Evolutionary conservation across 2,888 invertebrate species (phyloP).

Genomic region (Euplexia lucipara): DNA sequence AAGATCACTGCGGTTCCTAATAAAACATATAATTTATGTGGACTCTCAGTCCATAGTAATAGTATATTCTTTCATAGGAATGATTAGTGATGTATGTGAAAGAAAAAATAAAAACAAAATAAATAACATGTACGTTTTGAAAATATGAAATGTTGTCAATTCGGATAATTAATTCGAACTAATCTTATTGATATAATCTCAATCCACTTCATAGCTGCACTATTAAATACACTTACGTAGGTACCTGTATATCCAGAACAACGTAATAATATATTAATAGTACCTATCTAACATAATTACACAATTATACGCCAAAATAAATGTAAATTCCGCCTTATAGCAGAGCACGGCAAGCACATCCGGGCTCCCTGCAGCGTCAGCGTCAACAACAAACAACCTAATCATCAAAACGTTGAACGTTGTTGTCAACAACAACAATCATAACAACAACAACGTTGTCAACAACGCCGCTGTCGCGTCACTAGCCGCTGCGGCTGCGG

Average conservation of each 20-base stretch:
- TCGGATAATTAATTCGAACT: conserved; percentile 6
- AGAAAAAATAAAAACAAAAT: too few species aligned
- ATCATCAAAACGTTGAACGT: conserved; percentile 89
- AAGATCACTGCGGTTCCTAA: too few species aligned
- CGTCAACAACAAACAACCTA: conserved; percentile 89
- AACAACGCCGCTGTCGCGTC: conserved; percentile 90
- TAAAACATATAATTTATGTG: too few species aligned
- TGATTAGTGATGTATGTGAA: too few species aligned
- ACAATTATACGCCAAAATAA: conserved; percentile 38
- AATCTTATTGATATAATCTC: conserved; percentile 16
- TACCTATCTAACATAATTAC: conserved; percentile 9
- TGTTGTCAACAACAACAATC: conserved; percentile 90
- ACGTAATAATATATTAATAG: neutral
- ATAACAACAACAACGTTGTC: conserved; percentile 89
- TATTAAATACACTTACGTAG: neutral
- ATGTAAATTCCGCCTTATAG: conserved; percentile 53
- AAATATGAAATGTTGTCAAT: neutral
- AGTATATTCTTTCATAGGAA: too few species aligned
- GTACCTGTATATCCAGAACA: conserved; percentile 4
- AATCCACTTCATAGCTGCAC: conserved; percentile 39
- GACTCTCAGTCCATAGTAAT: too few species aligned
- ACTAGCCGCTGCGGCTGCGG: conserved; percentile 88
- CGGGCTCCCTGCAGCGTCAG: conserved; percentile 76
- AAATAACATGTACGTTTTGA: too few species aligned
- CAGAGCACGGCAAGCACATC: conserved; percentile 88